Evolutionary conservation across 2,888 invertebrate species (phyloP), one percentile per base, ranked within the genome.

Genomic region (Agriopis marginaria): DNA sequence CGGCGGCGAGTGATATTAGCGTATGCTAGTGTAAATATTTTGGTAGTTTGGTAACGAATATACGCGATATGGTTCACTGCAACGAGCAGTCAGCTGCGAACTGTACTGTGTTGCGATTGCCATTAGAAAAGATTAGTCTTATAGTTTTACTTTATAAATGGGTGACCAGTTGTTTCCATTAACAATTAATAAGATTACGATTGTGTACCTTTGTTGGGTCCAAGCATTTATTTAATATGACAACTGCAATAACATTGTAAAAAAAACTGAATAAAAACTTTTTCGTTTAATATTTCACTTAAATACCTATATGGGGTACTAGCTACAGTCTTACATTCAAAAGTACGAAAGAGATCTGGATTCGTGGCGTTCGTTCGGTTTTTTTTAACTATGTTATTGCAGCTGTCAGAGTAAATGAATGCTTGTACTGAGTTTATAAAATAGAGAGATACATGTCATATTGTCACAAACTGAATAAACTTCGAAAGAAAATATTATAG

Each of bases 1-100:
- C 49, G 23, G 63, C 59, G 58, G 51, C 66, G 51, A 53, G 69
- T 71, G 67, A 68, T 64, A 50, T 66, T 47, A 32, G 45, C 0
- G 68, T 23, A 11, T 23, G 51, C 56, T 72, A 69, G 64, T 79
- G 78, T 82, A 79, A 83, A 82, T 82, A 82, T 81, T 80, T 68
- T 68, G 73, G 58, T 74, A 71, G 72, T 6, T 49, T 72, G 64
- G 69, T 77, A 75, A 75, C 70, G 64, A 71, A 67, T 65, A 70
- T 72, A 63, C 61, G 67, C 40, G 68, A 62, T 66, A 55, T 50
- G 17, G 66, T 71, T 77, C 72, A 75, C 71, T 61, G 56, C 71
- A 58, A 70, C 61, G 47, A 53, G 59, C 62, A 55, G 40, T 39
- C 50, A 40, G 53, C 55, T 61, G 53, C 63, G 9, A 67, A 32